Evolutionary conservation across 2,113 vertebrate species (phyloP).

Genomic region (Ptilorrhoa leucosticta): DNA sequence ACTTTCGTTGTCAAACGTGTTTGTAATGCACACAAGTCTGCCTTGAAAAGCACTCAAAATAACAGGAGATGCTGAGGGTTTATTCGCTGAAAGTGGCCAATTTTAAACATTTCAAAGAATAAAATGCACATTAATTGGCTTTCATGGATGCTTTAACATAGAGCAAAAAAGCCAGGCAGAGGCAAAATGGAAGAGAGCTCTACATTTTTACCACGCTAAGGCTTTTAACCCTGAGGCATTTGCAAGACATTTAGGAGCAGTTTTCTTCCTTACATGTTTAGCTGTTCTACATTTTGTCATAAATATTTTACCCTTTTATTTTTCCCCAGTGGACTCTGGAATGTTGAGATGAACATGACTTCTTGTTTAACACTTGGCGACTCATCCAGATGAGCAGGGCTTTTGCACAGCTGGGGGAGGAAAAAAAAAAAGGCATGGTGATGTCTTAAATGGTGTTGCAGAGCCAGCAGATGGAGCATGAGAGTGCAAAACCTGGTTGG

Average conservation of each 20-base stretch:
- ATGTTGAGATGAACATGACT: neutral
- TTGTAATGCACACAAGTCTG: conserved; percentile 10
- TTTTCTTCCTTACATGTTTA: neutral
- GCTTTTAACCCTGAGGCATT: conserved; percentile 19
- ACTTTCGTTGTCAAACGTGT: neutral
- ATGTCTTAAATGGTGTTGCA: neutral
- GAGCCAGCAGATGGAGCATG: conserved; percentile 21
- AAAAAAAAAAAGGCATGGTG: neutral
- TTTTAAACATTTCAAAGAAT: conserved; percentile 31
- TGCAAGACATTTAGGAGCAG: neutral
- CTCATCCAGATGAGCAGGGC: neutral
- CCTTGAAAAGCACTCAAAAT: conserved; percentile 43
- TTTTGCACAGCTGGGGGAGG: neutral
- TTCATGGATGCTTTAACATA: neutral
- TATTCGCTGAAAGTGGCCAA: neutral
- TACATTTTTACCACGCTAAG: neutral
- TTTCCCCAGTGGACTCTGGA: conserved; percentile 12
- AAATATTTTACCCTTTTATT: conserved; percentile 39
- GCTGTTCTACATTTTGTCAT: neutral
- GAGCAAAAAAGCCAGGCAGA: neutral
- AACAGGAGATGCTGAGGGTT: conserved; percentile 8
- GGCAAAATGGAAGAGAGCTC: neutral
- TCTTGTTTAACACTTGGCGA: conserved; percentile 18
- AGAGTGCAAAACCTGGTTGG: neutral
- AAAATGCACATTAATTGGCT: conserved; percentile 27